Conservation (phyloP, 2,797 vertebrate genomes). For the Danio kyathit region DNA sequence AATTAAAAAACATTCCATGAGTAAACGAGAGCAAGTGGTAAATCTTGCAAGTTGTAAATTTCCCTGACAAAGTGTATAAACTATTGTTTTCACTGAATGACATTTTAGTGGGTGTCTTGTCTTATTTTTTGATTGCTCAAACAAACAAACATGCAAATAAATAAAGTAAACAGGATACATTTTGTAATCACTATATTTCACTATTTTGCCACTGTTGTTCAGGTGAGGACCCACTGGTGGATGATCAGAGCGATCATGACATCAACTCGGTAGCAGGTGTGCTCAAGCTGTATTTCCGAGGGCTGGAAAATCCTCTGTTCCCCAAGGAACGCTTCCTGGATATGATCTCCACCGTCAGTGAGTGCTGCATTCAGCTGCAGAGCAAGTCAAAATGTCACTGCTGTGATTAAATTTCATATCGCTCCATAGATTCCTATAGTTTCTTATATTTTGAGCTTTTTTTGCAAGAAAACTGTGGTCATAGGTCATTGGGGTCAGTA, state of each 20-base stretch:
- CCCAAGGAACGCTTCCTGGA: slow-evolving; percentile 98
- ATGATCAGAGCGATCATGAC: slow-evolving; percentile 95
- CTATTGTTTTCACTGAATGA: too few relatives aligned
- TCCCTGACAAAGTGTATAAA: too few relatives aligned
- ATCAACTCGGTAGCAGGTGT: slow-evolving; percentile 98
- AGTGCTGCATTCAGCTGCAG: slow-evolving; percentile 71
- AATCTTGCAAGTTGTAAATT: too few relatives aligned
- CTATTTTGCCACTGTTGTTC: slow-evolving; percentile 37
- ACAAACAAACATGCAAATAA: too few relatives aligned
- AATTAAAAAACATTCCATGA: too few relatives aligned
- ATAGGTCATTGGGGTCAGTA: too few relatives aligned
- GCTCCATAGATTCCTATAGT: not conserved
- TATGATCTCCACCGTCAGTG: slow-evolving; percentile 97
- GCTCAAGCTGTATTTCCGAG: slow-evolving; percentile 97
- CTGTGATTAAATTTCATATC: not conserved
- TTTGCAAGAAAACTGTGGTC: not conserved
- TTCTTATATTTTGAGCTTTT: not conserved
- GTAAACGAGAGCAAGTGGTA: too few relatives aligned
- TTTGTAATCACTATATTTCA: too few relatives aligned
- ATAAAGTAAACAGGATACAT: not conserved
- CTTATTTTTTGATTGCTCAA: too few relatives aligned
- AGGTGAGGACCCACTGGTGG: slow-evolving; percentile 96
- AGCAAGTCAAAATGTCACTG: not conserved
- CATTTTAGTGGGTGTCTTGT: too few relatives aligned
- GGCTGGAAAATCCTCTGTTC: slow-evolving; percentile 97